These are phyloP conservation scores for Archivesica marissinica DNA, from an alignment of 1,140 invertebrate species.

Conservation along the genomic window DNA sequence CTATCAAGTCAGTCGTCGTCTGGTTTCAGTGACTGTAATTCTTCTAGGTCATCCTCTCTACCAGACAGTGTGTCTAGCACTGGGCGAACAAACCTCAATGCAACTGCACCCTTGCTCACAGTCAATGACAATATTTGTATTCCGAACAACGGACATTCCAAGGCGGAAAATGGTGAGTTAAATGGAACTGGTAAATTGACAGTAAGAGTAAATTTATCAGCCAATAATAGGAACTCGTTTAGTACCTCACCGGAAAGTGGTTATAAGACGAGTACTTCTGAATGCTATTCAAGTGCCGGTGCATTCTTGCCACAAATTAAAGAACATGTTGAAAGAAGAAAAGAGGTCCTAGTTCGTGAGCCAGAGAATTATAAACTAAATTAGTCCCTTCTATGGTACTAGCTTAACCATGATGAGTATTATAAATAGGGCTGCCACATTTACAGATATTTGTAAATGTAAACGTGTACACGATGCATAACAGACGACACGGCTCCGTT, in stretches of 20 bases:
- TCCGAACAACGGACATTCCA: background rate
- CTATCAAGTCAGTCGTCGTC: background rate
- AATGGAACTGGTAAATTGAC: background rate
- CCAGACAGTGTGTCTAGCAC: background rate
- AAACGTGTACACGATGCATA: too few species aligned
- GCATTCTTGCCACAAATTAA: background rate
- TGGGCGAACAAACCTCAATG: background rate
- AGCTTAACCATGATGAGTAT: too few species aligned
- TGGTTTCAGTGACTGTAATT: background rate
- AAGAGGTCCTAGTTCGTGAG: background rate
- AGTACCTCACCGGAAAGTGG: constrained; percentile 21
- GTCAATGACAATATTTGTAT: background rate
- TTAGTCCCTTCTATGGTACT: too few species aligned
- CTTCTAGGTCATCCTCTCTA: background rate
- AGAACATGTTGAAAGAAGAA: background rate
- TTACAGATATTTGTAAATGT: too few species aligned
- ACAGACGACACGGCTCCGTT: too few species aligned
- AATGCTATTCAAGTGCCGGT: background rate
- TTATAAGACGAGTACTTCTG: background rate
- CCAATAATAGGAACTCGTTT: background rate
- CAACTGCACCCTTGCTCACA: background rate
- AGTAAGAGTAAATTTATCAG: background rate
- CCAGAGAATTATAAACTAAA: too few species aligned
- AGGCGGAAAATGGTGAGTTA: background rate
- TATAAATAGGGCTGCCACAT: too few species aligned